Evolutionary conservation across 1,140 invertebrate species (phyloP).

Genomic region (Eciton burchellii): DNA sequence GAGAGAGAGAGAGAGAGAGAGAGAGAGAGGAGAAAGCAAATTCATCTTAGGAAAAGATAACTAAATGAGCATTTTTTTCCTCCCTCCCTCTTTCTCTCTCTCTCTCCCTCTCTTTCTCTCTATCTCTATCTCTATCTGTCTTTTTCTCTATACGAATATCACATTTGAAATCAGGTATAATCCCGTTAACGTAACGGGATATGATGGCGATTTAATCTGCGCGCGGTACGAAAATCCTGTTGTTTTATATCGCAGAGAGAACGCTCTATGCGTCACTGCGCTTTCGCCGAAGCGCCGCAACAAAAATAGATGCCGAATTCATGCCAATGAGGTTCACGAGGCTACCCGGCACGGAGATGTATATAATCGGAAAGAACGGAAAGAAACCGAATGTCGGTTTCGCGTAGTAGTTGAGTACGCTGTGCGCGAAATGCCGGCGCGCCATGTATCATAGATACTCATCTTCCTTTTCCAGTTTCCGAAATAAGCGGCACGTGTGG

Average conservation of each 20-base stretch:
- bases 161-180: too few species aligned
- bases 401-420: background rate
- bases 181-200: too few species aligned
- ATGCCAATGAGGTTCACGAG: conserved; percentile 27
- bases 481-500: conserved; percentile 3
- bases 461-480: background rate
- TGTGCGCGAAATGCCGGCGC: background rate
- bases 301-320: conserved; percentile 63
- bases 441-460: background rate
- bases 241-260: background rate
- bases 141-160: too few species aligned
- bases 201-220: background rate
- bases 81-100: too few species aligned
- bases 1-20: too few species aligned
- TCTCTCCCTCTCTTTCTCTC: too few species aligned
- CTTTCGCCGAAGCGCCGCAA: conserved; percentile 58
- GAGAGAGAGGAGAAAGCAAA: too few species aligned
- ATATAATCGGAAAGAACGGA: conserved; percentile 39
- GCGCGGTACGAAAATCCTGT: background rate
- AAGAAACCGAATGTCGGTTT: conserved; percentile 5
- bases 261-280: background rate
- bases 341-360: background rate
- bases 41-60: too few species aligned
- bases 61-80: too few species aligned
- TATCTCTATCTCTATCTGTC: too few species aligned